Conservation (phyloP, 2,888 invertebrate genomes). For the Drosophila rubida region DNA sequence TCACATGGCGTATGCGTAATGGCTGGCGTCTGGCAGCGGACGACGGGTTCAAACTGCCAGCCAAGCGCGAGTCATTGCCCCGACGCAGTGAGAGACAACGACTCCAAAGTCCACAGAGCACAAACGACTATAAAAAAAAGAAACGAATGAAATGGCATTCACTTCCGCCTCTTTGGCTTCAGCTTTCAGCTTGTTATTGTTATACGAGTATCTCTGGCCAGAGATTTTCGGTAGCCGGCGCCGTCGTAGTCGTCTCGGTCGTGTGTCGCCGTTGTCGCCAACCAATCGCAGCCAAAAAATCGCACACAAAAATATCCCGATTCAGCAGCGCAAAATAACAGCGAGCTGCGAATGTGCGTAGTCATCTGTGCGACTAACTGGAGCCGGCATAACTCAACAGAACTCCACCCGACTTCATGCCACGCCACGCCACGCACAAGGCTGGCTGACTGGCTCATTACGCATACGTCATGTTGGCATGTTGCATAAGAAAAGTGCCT, state of each 20-base stretch:
- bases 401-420: too few species aligned
- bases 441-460: constrained; percentile 37
- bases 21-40: constrained; percentile 32
- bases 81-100: constrained; percentile 50
- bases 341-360: constrained; percentile 56
- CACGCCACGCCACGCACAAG: too few species aligned
- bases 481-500: constrained; percentile 47
- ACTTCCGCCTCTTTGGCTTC: constrained; percentile 46
- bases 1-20: constrained; percentile 66
- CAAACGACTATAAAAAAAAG: too few species aligned
- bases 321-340: constrained; percentile 22
- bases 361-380: constrained; percentile 77
- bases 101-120: constrained; percentile 12
- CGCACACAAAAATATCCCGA: constrained; percentile 49
- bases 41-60: constrained; percentile 55
- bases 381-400: constrained; percentile 72
- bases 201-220: constrained; percentile 17
- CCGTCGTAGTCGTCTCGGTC: constrained; percentile 47
- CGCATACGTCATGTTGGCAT: constrained; percentile 56
- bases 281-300: constrained; percentile 47
- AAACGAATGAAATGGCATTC: constrained; percentile 21
- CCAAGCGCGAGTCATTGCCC: constrained; percentile 62
- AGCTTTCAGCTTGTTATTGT: constrained; percentile 5
- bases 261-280: constrained; percentile 43
- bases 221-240: constrained; percentile 49